These are phyloP conservation scores for Ahaetulla prasina DNA, from an alignment of 2,113 vertebrate genomes.

Conservation along the genomic window DNA sequence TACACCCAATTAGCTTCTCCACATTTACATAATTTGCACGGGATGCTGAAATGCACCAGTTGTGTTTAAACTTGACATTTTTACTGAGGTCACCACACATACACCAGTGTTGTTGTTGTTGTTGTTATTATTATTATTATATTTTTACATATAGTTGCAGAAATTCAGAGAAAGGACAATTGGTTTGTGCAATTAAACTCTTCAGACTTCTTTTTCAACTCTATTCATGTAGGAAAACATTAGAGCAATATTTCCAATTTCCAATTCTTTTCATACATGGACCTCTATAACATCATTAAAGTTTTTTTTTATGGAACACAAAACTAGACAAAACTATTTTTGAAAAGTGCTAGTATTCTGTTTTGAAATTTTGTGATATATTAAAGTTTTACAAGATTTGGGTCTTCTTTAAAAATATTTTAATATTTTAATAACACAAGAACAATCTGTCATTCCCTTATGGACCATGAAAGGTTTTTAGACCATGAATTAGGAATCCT, in stretches of 20 bases:
- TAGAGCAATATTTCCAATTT: background rate
- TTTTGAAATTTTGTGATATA: background rate
- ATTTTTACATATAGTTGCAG: background rate
- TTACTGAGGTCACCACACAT: background rate
- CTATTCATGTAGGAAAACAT: background rate
- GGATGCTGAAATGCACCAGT: rapidly evolving
- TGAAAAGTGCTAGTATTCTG: background rate
- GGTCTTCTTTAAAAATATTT: background rate
- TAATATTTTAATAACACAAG: background rate
- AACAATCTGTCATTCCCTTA: background rate
- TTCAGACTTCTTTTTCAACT: background rate
- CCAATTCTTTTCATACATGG: background rate
- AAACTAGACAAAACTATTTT: background rate
- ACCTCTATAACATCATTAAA: background rate
- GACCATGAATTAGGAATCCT: background rate
- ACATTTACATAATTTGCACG: background rate
- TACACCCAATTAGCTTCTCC: background rate
- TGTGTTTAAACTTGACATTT: background rate
- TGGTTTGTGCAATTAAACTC: background rate
- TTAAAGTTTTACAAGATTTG: background rate
- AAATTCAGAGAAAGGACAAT: background rate
- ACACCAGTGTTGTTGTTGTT: background rate
- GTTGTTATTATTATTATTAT: background rate
- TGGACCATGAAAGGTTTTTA: background rate
- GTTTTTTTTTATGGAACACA: background rate